phyloP scores from a whole-genome alignment of 2,888 invertebrate species.

The Protonemura montana region DNA sequence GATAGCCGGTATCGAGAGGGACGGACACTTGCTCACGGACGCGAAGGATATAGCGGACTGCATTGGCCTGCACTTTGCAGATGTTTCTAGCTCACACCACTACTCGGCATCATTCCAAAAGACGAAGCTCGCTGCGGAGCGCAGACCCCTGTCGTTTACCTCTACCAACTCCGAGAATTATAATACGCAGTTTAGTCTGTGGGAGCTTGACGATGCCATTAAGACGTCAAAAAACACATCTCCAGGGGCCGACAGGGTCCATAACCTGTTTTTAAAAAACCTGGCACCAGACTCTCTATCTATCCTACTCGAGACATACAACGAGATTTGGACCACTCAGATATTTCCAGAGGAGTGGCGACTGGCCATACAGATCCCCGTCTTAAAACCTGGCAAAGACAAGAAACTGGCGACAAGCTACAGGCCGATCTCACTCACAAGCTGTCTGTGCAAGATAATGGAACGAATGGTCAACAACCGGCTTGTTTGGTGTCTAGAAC shows the following conservation, averaged over 20 bases:
- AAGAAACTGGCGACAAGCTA: conserved; percentile 45
- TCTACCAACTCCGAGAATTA: conserved; percentile 26
- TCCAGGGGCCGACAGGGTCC: conserved; percentile 37
- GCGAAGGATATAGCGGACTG: conserved; percentile 26
- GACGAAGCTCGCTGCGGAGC: conserved; percentile 16
- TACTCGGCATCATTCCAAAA: conserved; percentile 30
- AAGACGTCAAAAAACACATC: conserved; percentile 37
- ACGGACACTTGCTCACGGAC: not conserved
- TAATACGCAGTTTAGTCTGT: conserved; percentile 20
- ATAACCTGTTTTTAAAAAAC: conserved; percentile 35
- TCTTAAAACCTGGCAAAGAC: conserved; percentile 32
- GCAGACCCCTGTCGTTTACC: conserved; percentile 22
- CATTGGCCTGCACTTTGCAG: conserved; percentile 33
- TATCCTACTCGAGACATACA: conserved; percentile 29
- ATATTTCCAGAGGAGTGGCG: conserved; percentile 38
- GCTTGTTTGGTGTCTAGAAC: conserved; percentile 51
- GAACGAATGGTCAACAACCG: conserved; percentile 52
- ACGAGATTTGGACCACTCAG: conserved; percentile 23
- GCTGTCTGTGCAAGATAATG: conserved; percentile 52
- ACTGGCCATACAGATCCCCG: conserved; percentile 23
- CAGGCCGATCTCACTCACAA: conserved; percentile 52
- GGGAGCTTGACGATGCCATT: conserved; percentile 7
- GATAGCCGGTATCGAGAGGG: not conserved
- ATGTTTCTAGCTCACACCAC: conserved; percentile 34
- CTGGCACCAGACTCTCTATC: not conserved